Evolutionary conservation across 2,113 vertebrate genomes (phyloP).

Genomic region (Rhinoderma darwinii): DNA sequence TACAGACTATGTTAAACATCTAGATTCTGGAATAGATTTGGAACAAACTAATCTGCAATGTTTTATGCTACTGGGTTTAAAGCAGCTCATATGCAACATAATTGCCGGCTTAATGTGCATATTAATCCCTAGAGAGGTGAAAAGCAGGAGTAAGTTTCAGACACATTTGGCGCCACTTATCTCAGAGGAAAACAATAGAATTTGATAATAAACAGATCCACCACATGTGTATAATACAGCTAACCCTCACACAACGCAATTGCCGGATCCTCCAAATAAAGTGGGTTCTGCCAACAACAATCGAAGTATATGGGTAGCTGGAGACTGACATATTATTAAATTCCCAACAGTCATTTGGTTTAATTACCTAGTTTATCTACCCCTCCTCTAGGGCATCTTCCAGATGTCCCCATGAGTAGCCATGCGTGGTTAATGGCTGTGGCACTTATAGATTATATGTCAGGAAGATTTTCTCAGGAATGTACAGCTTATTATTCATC

Average conservation of each 20-base stretch:
- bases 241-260: neutral
- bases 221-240: neutral
- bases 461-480: conserved; percentile 34
- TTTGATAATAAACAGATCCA: neutral
- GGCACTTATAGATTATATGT: conserved; percentile 50
- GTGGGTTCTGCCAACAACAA: neutral
- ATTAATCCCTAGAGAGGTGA: neutral
- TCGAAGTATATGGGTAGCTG: neutral
- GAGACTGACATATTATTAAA: conserved; percentile 7
- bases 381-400: conserved; percentile 5
- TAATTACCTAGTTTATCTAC: conserved; percentile 6
- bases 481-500: neutral
- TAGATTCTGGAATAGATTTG: neutral
- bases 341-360: neutral
- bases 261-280: neutral
- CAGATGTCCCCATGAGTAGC: conserved; percentile 44
- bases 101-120: neutral
- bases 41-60: neutral
- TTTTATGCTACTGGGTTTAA: neutral
- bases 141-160: neutral
- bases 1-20: neutral
- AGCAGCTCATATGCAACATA: neutral
- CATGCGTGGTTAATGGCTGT: conserved; percentile 32
- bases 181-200: neutral
- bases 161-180: neutral